Conservation (phyloP, 2,113 vertebrate species). For the Narcine bancroftii region DNA sequence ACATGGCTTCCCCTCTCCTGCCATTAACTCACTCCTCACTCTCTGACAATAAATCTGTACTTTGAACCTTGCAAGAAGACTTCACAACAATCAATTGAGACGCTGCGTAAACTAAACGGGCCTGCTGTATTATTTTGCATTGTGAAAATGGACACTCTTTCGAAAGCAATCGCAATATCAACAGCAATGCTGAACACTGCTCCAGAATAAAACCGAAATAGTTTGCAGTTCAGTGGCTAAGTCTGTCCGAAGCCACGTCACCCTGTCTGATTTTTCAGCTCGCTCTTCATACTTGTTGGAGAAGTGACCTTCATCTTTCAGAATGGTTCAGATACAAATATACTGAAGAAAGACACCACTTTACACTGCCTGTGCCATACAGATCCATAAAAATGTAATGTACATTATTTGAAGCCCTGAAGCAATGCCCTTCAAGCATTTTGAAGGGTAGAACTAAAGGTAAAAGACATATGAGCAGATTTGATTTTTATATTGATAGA, state of each 20-base stretch:
- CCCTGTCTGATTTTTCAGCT: background rate
- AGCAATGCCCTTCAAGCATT: background rate
- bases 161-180: no score
- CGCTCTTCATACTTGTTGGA: background rate
- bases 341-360: background rate
- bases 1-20: no score
- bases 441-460: background rate
- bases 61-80: no score
- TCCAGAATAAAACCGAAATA: background rate
- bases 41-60: no score
- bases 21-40: no score
- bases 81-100: no score
- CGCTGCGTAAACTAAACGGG: no score
- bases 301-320: background rate
- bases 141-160: no score
- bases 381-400: background rate
- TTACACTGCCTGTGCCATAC: background rate
- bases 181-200: background rate
- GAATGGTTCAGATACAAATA: background rate
- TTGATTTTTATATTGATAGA: constrained; percentile 1
- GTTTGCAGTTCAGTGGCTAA: background rate
- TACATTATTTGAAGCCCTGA: background rate
- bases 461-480: background rate
- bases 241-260: background rate
- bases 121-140: no score